phyloP scores from a whole-genome alignment of 2,113 vertebrate genomes.

The Varanus komodoensis region DNA sequence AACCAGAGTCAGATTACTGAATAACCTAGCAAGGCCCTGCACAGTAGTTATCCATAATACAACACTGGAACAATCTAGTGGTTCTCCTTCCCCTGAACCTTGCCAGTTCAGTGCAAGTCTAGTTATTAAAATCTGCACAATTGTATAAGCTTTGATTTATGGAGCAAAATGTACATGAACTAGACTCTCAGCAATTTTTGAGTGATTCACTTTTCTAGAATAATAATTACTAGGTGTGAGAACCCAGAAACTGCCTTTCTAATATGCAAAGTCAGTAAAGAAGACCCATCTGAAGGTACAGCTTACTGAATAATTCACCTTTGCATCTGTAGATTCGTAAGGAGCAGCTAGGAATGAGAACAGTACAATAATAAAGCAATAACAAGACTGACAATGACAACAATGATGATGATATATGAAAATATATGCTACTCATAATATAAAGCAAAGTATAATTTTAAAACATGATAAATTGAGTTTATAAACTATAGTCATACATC shows the following conservation, averaged over 20 bases:
- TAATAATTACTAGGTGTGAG: neutral
- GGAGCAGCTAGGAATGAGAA: conserved; percentile 61
- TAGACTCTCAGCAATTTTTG: no score
- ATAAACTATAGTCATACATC: neutral
- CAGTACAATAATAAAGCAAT: neutral
- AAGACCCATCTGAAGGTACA: conserved; percentile 42
- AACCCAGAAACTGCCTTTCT: neutral
- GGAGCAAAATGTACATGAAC: no score
- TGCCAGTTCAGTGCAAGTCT: no score
- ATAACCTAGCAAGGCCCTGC: no score
- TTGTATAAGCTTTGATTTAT: no score
- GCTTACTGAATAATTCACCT: conserved; percentile 2
- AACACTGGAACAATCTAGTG: no score
- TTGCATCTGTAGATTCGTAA: conserved; percentile 51
- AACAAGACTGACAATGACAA: conserved; percentile 23
- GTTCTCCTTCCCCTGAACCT: no score
- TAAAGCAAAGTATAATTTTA: neutral
- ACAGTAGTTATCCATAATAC: no score
- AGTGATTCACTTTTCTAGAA: no score
- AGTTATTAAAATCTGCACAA: no score
- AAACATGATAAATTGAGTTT: neutral
- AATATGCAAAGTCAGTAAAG: neutral
- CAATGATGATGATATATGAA: neutral
- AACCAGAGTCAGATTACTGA: no score
- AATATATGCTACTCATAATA: neutral